Percentiles rank a stretch among this genome's conserved stretches.
These are phyloP conservation scores for Chaetops frenatus DNA, from an alignment of 2,113 vertebrate species.

Conservation along the genomic window DNA sequence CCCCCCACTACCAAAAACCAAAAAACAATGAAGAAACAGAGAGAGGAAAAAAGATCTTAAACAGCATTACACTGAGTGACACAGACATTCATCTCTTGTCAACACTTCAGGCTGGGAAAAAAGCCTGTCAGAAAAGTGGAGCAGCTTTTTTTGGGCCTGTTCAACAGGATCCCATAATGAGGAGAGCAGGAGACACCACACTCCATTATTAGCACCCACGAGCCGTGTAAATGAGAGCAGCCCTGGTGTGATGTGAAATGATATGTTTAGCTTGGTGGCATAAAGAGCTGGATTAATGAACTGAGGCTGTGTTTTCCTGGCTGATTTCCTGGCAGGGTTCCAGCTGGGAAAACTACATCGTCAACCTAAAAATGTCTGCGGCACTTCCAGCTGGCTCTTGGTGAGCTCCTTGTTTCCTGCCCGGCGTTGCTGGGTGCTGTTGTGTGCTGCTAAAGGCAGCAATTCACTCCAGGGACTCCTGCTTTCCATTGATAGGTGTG, in stretches of 20 bases:
- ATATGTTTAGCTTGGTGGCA: not conserved
- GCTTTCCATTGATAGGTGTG: not conserved
- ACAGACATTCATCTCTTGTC: not conserved
- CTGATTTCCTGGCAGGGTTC: slow-evolving; percentile 23
- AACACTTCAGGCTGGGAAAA: not conserved
- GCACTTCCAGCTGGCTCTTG: not conserved
- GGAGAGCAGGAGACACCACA: not conserved
- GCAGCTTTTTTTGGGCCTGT: not conserved
- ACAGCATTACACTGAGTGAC: not conserved
- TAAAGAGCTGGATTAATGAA: slow-evolving; percentile 17
- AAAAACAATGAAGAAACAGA: not conserved
- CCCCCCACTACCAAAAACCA: too few species aligned
- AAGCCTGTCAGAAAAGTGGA: not conserved
- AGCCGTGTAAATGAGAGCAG: not conserved
- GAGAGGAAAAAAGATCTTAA: not conserved
- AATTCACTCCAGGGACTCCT: not conserved
- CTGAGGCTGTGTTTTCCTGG: not conserved
- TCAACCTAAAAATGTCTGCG: not conserved
- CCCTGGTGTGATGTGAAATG: not conserved
- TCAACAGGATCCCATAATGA: not conserved
- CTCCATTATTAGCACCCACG: not conserved
- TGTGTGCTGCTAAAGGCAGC: not conserved
- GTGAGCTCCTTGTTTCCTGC: not conserved
- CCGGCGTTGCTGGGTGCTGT: not conserved
- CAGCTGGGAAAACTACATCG: not conserved